Percentiles rank a stretch among this genome's conserved stretches.
Conservation (phyloP, 2,888 invertebrate species). For the Ganaspis brasiliensis region DNA sequence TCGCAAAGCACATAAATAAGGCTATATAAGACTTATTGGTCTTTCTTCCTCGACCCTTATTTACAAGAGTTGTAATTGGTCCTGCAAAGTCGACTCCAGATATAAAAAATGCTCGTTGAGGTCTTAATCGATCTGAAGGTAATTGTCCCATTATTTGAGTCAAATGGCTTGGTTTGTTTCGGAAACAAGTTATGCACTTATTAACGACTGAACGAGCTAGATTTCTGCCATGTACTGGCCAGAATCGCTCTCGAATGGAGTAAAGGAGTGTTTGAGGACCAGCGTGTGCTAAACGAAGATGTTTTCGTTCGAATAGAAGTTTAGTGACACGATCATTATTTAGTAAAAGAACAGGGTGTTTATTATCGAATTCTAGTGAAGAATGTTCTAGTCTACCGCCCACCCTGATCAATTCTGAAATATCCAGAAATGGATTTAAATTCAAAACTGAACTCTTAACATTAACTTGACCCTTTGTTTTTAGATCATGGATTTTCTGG, state of each 20-base stretch:
- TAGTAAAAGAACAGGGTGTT: conserved; percentile 42
- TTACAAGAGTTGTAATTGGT: conserved; percentile 49
- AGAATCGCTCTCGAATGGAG: conserved; percentile 50
- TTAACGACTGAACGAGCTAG: conserved; percentile 47
- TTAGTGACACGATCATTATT: conserved; percentile 40
- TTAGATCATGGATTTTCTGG: background rate
- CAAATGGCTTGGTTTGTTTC: conserved; percentile 34
- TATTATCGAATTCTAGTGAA: conserved; percentile 33
- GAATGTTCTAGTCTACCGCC: conserved; percentile 55
- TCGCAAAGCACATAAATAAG: conserved; percentile 61
- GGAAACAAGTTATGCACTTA: conserved; percentile 56
- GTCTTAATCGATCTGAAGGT: conserved; percentile 44
- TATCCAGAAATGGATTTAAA: conserved; percentile 54
- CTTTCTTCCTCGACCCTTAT: conserved; percentile 43
- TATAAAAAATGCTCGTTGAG: conserved; percentile 48
- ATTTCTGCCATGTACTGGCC: conserved; percentile 55
- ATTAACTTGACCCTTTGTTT: background rate
- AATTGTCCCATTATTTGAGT: conserved; percentile 44
- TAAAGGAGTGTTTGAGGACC: conserved; percentile 55
- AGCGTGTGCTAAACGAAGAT: conserved; percentile 55
- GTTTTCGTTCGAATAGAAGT: conserved; percentile 34
- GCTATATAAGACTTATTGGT: conserved; percentile 58
- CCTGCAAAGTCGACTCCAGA: conserved; percentile 54
- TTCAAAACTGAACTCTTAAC: background rate
- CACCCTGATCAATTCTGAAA: conserved; percentile 50